phyloP scores from a whole-genome alignment of 2,888 invertebrate species.

The Cataglyphis altisquamis region DNA sequence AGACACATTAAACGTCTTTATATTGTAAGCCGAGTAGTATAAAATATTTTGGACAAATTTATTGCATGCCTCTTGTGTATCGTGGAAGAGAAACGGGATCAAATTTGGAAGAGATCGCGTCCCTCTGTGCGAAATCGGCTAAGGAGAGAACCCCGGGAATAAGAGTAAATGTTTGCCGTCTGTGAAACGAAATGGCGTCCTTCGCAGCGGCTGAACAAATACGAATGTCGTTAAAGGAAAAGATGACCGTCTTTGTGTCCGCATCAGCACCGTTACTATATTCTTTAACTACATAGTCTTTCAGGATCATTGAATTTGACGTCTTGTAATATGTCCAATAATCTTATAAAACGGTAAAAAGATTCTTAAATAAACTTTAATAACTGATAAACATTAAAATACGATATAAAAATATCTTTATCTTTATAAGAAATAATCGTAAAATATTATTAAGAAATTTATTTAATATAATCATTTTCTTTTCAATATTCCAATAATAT shows the following conservation, averaged over 20 bases:
- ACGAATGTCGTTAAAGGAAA: conserved; percentile 64
- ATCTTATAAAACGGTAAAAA: background rate
- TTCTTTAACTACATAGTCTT: background rate
- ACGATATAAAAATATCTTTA: background rate
- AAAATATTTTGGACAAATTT: conserved; percentile 28
- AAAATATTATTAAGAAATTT: background rate
- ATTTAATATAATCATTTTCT: background rate
- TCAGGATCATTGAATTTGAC: background rate
- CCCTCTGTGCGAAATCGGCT: conserved; percentile 38
- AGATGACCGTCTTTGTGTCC: conserved; percentile 46
- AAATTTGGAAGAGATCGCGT: conserved; percentile 43
- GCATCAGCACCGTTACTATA: conserved; percentile 1
- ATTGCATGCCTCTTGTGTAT: conserved; percentile 27
- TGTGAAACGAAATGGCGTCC: conserved; percentile 66
- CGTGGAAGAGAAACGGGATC: conserved; percentile 36
- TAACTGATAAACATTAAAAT: background rate
- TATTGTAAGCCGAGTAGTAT: background rate
- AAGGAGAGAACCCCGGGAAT: conserved; percentile 64
- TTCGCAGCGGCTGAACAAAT: conserved; percentile 67
- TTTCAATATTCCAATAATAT: background rate
- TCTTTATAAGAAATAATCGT: background rate
- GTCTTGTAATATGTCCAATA: background rate
- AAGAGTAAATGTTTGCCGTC: conserved; percentile 71
- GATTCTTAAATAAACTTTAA: background rate
- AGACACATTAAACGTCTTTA: conserved; percentile 1